Evolutionary conservation across 2,888 invertebrate species (phyloP).

Genomic region (Polydrusus cervinus): DNA sequence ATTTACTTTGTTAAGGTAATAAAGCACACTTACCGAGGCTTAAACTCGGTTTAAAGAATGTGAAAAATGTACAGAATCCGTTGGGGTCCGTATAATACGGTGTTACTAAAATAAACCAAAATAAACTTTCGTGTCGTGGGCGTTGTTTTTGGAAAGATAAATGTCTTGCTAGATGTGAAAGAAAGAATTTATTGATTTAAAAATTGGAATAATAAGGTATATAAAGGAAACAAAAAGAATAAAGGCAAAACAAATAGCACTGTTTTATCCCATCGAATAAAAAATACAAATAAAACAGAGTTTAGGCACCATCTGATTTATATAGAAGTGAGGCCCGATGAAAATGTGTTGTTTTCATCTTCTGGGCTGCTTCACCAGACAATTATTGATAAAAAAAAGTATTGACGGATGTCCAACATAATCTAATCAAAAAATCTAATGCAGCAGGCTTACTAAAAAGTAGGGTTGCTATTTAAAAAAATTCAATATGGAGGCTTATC

Average conservation of each 20-base stretch:
- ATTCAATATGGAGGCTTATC: no score
- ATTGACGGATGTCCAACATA: no score
- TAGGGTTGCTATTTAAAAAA: no score
- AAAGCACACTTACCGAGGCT: conserved; percentile 20
- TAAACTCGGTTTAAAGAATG: conserved; percentile 18
- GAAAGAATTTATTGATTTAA: conserved; percentile 17
- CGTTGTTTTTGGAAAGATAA: conserved; percentile 37
- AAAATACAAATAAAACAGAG: no score
- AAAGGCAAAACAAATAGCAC: neutral
- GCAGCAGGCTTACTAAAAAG: no score
- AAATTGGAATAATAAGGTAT: conserved; percentile 10
- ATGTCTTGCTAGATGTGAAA: conserved; percentile 15
- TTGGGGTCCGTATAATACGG: conserved; percentile 31
- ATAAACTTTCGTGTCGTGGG: conserved; percentile 7
- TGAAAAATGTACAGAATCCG: conserved; percentile 27
- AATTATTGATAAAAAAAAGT: no score
- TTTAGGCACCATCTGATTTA: no score
- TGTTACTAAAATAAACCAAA: conserved; percentile 37
- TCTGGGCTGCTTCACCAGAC: no score
- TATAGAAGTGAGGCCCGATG: no score
- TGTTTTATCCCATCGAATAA: no score
- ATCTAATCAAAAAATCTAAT: no score
- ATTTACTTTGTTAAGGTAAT: conserved; percentile 25
- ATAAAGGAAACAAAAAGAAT: conserved; percentile 5
- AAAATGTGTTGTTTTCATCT: no score